A percentile compares a stretch with the other conserved stretches of the same genome.
phyloP scores from a whole-genome alignment of 1,140 invertebrate genomes.

The Atta cephalotes region DNA sequence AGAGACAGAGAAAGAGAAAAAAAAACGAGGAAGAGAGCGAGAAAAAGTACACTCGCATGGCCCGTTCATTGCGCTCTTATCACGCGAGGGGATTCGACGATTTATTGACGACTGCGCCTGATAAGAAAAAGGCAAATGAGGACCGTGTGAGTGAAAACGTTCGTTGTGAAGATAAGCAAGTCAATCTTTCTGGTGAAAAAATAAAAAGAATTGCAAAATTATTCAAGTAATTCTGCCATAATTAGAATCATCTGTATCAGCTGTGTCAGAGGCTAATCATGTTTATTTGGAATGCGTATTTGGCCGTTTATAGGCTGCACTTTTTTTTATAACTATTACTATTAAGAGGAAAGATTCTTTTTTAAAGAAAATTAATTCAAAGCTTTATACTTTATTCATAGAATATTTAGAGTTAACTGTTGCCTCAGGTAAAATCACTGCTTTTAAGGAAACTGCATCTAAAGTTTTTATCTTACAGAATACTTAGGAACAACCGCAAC shows the following conservation, averaged over 20 bases:
- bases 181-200: constrained; percentile 20
- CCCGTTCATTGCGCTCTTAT: constrained; percentile 63
- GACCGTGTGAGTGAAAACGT: constrained; percentile 37
- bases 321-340: background rate
- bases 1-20: background rate
- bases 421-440: background rate
- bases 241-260: background rate
- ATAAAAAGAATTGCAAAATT: constrained; percentile 28
- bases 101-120: constrained; percentile 66
- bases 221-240: background rate
- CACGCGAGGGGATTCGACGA: constrained; percentile 61
- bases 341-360: background rate
- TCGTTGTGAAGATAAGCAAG: constrained; percentile 10
- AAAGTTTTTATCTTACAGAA: constrained; percentile 17
- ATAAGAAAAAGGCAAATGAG: constrained; percentile 53
- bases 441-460: constrained; percentile 1
- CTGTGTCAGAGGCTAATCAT: constrained; percentile 1
- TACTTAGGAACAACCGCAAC: constrained; percentile 1
- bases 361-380: constrained; percentile 18
- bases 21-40: background rate
- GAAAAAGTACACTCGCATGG: constrained; percentile 52
- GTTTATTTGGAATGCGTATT: background rate
- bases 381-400: background rate
- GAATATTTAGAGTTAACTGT: constrained; percentile 25
- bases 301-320: background rate